A percentile compares a stretch with the other conserved stretches of the same genome.
These are phyloP conservation scores for Lycaon pictus DNA, from an alignment of 2,113 vertebrate genomes.

Conservation along the genomic window DNA sequence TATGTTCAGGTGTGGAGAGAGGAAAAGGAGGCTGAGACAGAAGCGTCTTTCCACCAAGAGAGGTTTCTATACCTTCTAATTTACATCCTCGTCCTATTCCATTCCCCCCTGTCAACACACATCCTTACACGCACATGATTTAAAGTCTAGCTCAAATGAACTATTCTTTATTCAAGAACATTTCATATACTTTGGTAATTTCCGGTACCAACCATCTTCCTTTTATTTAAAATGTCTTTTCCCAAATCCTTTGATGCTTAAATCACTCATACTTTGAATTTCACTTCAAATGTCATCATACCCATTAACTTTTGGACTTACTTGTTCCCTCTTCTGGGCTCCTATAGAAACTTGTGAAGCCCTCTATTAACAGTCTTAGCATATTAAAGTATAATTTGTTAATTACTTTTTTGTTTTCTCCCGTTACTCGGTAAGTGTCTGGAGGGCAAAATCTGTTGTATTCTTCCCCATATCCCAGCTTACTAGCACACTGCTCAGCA, in stretches of 20 bases:
- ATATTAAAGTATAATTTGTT: slow-evolving; percentile 33
- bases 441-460: slow-evolving; percentile 2
- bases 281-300: not conserved
- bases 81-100: not conserved
- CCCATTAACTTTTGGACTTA: not conserved
- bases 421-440: not conserved
- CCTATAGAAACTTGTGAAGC: not conserved
- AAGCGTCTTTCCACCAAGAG: not conserved
- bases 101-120: not conserved
- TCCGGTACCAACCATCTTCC: not conserved
- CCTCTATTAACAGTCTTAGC: not conserved
- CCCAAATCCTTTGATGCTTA: not conserved
- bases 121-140: not conserved
- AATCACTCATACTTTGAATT: not conserved
- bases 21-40: not conserved
- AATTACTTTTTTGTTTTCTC: not conserved
- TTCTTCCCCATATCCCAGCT: not conserved
- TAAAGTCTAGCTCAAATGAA: not conserved
- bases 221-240: slow-evolving; percentile 36
- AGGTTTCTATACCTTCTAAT: not conserved
- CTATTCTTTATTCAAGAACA: not conserved
- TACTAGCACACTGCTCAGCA: not conserved
- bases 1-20: not conserved
- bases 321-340: not conserved
- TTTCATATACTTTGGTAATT: not conserved